Base-by-base conservation (phyloP, 2,113 vertebrate species). In the Natator depressus region DNA sequence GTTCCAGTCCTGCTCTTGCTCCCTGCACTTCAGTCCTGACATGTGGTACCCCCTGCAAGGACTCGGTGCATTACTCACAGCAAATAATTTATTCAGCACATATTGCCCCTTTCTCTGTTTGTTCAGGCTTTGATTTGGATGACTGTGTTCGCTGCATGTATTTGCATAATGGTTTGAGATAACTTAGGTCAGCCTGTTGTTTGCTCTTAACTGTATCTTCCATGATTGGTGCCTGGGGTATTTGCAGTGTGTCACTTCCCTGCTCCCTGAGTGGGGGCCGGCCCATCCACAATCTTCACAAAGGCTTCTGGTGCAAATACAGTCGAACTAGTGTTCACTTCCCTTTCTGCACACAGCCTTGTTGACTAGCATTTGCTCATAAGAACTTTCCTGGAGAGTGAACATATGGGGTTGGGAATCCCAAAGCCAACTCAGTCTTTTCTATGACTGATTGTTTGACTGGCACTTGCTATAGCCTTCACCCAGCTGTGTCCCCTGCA, bases 261-360 rank as follows among this genome's bases (percentile, higher is more conserved):
- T 0, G 1, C 25, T 89, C 29, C 6, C 42, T 0, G 9, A 38
- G 0, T 25, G 17, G 42, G 0, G 2, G 6, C 22, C 53, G 42
- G 25, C 93, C 79, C 54, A 72, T n/a, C 2, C 1, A 42, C 24
- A 38, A 82, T 75, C 50, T 31, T 19, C 79, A 20, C 79, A 80
- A 76, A 79, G 27, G 35, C 57, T 31, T 49, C 85, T 75, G n/a
- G 72, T 17, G 53, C 53, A 27, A 72, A 72, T 4, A 72, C 35
- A n/a, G 65, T 72, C 8, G 38, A 27, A 47, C 25, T 3, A 29
- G 81, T 27, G 27, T 22, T 59, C 25, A 16, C 38, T 88, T 1
- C 54, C 50, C 25, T 90, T 89, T 72, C 76, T 87, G 42, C 42
- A 47, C 42, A 27, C 25, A 24, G 10, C 25, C 6, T 47, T 27